phyloP scores from a whole-genome alignment of 2,888 invertebrate genomes.

The Elaeidobius kamerunicus region DNA sequence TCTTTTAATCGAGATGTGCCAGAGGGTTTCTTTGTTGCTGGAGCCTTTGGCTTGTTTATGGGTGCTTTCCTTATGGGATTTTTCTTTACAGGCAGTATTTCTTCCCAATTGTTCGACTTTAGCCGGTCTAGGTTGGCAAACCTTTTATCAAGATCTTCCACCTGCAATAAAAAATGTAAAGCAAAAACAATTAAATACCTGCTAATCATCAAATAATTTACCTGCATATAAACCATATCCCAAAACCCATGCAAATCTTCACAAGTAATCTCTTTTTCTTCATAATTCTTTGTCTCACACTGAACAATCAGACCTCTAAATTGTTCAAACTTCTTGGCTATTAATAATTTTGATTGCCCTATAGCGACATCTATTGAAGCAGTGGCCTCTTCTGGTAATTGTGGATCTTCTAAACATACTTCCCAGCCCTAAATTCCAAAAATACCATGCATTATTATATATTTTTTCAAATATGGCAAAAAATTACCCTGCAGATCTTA shows the following conservation, averaged over 20 bases:
- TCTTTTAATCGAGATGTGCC: constrained; percentile 38
- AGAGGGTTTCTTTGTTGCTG: constrained; percentile 14
- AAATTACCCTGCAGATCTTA: constrained; percentile 49
- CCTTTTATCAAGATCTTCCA: constrained; percentile 62
- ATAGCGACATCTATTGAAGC: constrained; percentile 66
- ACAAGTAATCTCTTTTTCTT: constrained; percentile 56
- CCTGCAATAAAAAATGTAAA: constrained; percentile 65
- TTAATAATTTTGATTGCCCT: constrained; percentile 74
- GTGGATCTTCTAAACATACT: constrained; percentile 44
- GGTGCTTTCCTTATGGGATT: constrained; percentile 23
- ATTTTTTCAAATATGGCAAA: too few species aligned
- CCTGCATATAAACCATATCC: constrained; percentile 80
- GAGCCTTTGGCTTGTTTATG: constrained; percentile 22
- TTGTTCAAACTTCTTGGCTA: constrained; percentile 74
- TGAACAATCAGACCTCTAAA: constrained; percentile 53
- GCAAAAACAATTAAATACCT: neutral
- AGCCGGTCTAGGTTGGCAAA: constrained; percentile 55
- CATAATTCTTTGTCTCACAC: constrained; percentile 49
- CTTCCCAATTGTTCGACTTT: constrained; percentile 53
- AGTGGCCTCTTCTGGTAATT: constrained; percentile 54
- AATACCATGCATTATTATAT: too few species aligned
- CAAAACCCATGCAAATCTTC: constrained; percentile 83
- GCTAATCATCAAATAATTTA: neutral
- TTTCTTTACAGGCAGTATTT: constrained; percentile 45
- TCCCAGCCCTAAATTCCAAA: constrained; percentile 55